Evolutionary conservation across 2,797 vertebrate species (phyloP), one percentile per base, ranked within the genome.

Genomic region (Nyctibius grandis): DNA sequence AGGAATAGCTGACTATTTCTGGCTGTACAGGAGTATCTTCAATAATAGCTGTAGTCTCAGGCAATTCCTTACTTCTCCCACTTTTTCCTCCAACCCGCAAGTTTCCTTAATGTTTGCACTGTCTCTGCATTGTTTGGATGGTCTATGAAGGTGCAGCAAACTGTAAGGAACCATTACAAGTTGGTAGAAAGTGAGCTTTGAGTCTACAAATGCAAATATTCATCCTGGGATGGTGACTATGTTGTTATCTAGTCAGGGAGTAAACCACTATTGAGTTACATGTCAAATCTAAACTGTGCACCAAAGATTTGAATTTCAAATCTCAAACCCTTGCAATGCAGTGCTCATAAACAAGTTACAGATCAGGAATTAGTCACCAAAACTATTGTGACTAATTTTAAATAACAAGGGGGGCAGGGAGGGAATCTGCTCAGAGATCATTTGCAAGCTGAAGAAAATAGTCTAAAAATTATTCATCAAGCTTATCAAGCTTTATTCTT

Each of bases 341-440:
- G 50, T 38, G 56, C 77, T 94, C 59, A 36, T 63, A 95, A 96
- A 94, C 90, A 95, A 93, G 48, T 64, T 74, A 33, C 10, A 6
- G 70, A 77, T 89, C 70, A 95, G 77, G 42, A 89, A 70, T 96
- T 94, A 96, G 80, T 96, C 96, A 95, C 95, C 18, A 7, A 82
- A 94, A 72, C 45, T 60, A 50, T 65, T 94, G 72, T 94, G 90
- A 95, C 77, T 93, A 69, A 85, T 74, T 94, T 91, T 29, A 93
- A 96, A 95, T 79, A 93, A 87, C 80, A 87, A 59, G 70, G 61
- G 72, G 72, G 42, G 38, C 60, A 8, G 7, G 38, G 60, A 34
- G 23, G 19, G 25, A 89, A 94, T 93, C 56, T 95, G 80, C 63
- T 96, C 77, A 67, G 50, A 79, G 85, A 93, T 89, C 50, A 77